Base-by-base conservation (phyloP, 2,797 vertebrate genomes). In the Sebastes variabilis region DNA sequence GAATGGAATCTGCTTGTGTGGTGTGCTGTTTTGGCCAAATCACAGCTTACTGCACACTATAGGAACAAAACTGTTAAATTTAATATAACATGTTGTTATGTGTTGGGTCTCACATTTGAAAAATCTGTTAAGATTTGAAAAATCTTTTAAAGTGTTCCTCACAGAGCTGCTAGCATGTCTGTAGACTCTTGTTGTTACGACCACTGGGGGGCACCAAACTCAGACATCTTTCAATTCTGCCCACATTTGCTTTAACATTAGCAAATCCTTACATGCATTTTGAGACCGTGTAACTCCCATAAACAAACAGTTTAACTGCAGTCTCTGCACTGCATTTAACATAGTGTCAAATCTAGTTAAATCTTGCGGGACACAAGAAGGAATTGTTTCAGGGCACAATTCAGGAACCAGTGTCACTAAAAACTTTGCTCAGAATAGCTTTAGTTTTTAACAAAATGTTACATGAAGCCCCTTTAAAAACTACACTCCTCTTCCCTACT, bases 391-490 rank as follows among this genome's bases (percentile, higher is more conserved):
- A 24, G 32, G 24, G 18, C 32, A 55, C 8, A 66, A 54, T 59
- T 68, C 7, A 18, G 9, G 49, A 67, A 18, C 42, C 13, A 18
- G 13, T 71, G 64, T 71, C 8, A 27, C 25, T 49, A 18, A 25
- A 79, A 68, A 56, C 30, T 12, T 46, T 61, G 13, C 42, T 11
- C 8, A 60, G 12, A 42, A 49, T 5, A 46, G 8, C 3, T 73
- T 77, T 54, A 25, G 38, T 78, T 81, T 66, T 81, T 46, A n/a
- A 20, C 68, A 73, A 81, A 86, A 55, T 32, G 61, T 73, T 72
- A 49, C 65, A 73, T 6, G 32, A 29, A 34, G 30, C 29, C 12
- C 54, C 16, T 58, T 66, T 38, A 59, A 66, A 71, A 49, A 38
- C 52, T 32, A 6, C 16, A 18, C 32, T 67, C 56, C 36, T 34